Percentiles rank a stretch among this genome's conserved stretches.
Conservation (phyloP, 1,140 invertebrate genomes). For the Caerostris extrusa region DNA sequence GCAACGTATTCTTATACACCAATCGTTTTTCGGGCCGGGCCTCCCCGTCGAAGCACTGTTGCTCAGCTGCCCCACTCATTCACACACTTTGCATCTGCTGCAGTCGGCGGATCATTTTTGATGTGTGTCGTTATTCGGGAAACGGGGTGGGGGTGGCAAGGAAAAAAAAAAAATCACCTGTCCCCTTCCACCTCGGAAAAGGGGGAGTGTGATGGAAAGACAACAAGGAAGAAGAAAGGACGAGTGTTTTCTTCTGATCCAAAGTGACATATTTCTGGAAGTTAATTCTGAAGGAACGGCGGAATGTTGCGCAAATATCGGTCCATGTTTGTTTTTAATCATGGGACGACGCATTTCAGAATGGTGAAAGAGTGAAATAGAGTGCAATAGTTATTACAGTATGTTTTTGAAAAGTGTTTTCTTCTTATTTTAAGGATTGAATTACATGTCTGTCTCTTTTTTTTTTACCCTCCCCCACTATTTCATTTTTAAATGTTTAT, state of each 20-base stretch:
- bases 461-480: too few relatives aligned
- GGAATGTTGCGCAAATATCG: background rate
- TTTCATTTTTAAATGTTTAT: too few relatives aligned
- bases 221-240: constrained; percentile 10
- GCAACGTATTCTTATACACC: too few relatives aligned
- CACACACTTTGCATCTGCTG: constrained; percentile 26
- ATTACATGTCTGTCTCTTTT: too few relatives aligned
- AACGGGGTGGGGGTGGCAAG: background rate
- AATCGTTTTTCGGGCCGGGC: too few relatives aligned
- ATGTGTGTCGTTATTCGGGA: constrained; percentile 19
- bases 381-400: background rate
- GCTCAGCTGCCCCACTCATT: constrained; percentile 11
- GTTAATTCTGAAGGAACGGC: background rate
- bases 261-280: background rate
- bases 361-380: background rate
- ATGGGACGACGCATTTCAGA: background rate
- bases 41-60: background rate
- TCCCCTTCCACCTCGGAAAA: background rate
- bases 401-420: too few relatives aligned
- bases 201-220: constrained; percentile 1
- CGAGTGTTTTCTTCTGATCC: background rate
- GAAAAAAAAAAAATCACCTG: constrained; percentile 31
- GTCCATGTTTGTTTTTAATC: background rate
- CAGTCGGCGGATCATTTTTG: constrained; percentile 28
- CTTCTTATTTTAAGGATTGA: too few relatives aligned